Evolutionary conservation across 2,888 invertebrate species (phyloP).

Genomic region (Epistrophe grossulariae): DNA sequence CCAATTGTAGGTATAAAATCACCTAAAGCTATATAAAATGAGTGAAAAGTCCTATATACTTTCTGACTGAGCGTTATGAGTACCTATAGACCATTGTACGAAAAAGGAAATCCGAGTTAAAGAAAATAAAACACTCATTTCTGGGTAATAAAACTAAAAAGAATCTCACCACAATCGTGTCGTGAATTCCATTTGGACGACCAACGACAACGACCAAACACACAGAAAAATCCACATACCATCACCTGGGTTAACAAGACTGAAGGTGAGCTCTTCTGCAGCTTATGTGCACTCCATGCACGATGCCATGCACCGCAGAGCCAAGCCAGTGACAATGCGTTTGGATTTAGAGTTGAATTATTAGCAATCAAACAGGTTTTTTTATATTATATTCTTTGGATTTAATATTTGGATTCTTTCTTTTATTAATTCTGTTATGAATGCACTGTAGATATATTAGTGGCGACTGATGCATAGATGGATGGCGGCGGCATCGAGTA

Average conservation of each 20-base stretch:
- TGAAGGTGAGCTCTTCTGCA: conserved; percentile 51
- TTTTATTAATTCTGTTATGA: background rate
- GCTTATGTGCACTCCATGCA: background rate
- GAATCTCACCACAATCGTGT: conserved; percentile 39
- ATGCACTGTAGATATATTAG: background rate
- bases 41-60: too few species aligned
- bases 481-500: background rate
- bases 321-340: conserved; percentile 36
- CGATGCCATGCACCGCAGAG: too few species aligned
- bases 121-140: conserved; percentile 42
- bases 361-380: conserved; percentile 35
- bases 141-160: background rate
- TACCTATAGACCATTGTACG: background rate
- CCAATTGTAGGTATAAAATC: too few species aligned
- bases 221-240: conserved; percentile 58
- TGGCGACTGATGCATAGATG: background rate
- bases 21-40: too few species aligned
- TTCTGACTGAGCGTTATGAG: too few species aligned
- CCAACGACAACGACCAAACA: background rate
- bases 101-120: conserved; percentile 21
- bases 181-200: conserved; percentile 39
- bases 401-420: background rate
- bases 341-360: conserved; percentile 20
- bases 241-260: conserved; percentile 70
- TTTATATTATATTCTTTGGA: conserved; percentile 7